Evolutionary conservation across 2,113 vertebrate genomes (phyloP).

Genomic region (Megalops atlanticus): DNA sequence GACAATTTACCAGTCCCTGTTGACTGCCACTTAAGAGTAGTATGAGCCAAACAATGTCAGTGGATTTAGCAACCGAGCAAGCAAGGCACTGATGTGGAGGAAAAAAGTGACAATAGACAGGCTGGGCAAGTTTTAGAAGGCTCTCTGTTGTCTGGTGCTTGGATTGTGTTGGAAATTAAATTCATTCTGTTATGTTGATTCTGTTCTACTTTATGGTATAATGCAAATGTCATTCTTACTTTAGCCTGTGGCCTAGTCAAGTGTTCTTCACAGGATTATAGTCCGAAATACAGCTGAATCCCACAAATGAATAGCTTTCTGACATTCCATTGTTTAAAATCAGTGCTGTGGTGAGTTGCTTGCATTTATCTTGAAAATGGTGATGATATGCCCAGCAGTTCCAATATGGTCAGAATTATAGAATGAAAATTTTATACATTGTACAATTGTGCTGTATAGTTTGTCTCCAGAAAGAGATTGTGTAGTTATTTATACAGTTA

Average conservation of each 20-base stretch:
- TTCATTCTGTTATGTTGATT: no score
- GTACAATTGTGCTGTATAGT: no score
- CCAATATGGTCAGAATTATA: neutral
- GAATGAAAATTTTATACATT: neutral
- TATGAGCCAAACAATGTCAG: neutral
- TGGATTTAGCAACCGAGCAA: neutral
- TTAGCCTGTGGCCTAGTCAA: neutral
- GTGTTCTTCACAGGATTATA: neutral
- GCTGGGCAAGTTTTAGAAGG: neutral
- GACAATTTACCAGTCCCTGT: neutral
- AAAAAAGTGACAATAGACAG: neutral
- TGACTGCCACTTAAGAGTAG: neutral
- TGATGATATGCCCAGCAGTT: neutral
- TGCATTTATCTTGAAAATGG: neutral
- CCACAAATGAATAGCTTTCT: neutral
- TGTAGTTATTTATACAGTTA: neutral
- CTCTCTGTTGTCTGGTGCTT: neutral
- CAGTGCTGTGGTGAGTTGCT: neutral
- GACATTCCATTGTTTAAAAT: neutral
- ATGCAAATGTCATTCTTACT: neutral
- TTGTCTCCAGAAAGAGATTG: neutral
- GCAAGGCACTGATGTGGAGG: neutral
- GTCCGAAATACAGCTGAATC: neutral
- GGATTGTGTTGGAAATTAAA: no score
- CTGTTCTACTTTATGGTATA: no score